Conservation (phyloP, 2,113 vertebrate species). For the Lanius collurio region DNA sequence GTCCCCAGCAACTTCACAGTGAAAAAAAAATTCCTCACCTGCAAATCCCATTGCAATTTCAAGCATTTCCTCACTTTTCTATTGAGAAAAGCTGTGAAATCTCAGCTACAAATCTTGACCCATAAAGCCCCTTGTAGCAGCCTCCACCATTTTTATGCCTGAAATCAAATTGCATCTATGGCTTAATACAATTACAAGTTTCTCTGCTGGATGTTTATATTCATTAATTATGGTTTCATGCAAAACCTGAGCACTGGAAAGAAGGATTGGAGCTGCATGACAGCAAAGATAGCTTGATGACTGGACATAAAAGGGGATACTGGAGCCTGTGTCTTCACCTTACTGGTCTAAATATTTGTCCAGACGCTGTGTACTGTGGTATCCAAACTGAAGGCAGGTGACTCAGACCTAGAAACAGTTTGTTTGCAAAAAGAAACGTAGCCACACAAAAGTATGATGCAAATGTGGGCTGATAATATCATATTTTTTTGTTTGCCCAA, state of each 20-base stretch:
- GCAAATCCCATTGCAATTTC: neutral
- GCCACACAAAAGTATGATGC: neutral
- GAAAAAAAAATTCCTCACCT: neutral
- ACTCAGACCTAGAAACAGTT: conserved; percentile 6
- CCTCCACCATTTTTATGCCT: neutral
- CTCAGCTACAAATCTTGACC: neutral
- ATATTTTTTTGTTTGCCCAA: neutral
- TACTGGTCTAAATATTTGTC: neutral
- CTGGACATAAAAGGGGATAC: neutral
- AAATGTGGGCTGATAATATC: neutral
- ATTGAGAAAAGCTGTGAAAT: neutral
- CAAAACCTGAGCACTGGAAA: neutral
- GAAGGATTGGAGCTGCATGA: neutral
- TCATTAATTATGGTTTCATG: neutral
- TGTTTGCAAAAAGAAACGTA: neutral
- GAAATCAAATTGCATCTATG: neutral
- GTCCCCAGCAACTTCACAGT: neutral
- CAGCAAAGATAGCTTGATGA: neutral
- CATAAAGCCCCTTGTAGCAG: neutral
- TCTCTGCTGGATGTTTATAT: neutral
- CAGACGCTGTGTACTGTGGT: neutral
- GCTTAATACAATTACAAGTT: neutral
- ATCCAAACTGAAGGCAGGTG: neutral
- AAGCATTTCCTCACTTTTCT: neutral
- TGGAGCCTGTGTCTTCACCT: neutral